Conservation (phyloP, 2,888 invertebrate genomes). For the Seira musarum region DNA sequence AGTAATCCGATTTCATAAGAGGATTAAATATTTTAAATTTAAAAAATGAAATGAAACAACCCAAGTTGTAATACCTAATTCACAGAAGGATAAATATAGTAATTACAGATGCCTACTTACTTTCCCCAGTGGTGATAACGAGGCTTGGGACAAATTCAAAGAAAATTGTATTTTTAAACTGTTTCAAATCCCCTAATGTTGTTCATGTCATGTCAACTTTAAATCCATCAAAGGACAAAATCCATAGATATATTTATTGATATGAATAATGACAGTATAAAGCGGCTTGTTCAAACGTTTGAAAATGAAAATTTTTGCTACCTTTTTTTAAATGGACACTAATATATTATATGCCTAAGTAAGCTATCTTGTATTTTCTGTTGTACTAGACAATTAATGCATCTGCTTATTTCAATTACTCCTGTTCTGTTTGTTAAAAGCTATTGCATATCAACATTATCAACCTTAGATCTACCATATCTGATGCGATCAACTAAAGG, state of each 20-base stretch:
- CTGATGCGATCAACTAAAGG: background rate
- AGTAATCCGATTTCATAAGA: slow-evolving; percentile 58
- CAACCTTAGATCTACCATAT: background rate
- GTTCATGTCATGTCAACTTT: background rate
- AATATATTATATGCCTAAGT: too few relatives aligned
- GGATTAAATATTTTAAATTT: slow-evolving; percentile 30
- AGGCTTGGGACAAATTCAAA: background rate
- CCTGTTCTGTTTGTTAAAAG: too few relatives aligned
- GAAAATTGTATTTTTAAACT: background rate
- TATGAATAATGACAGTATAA: too few relatives aligned
- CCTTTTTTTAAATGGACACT: too few relatives aligned
- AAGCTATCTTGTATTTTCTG: too few relatives aligned
- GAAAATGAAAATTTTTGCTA: too few relatives aligned
- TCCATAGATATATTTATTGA: background rate
- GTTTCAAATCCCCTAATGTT: too few relatives aligned
- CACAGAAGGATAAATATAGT: background rate
- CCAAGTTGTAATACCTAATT: background rate
- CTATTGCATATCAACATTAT: too few relatives aligned
- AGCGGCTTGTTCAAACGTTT: too few relatives aligned
- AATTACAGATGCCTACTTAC: background rate
- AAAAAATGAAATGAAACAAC: background rate
- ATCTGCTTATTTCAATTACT: too few relatives aligned
- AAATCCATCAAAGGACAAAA: background rate
- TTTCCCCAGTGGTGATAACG: background rate
- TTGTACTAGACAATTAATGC: too few relatives aligned